Conservation (phyloP, 2,113 vertebrate genomes). For the Brachypteracias leptosomus region DNA sequence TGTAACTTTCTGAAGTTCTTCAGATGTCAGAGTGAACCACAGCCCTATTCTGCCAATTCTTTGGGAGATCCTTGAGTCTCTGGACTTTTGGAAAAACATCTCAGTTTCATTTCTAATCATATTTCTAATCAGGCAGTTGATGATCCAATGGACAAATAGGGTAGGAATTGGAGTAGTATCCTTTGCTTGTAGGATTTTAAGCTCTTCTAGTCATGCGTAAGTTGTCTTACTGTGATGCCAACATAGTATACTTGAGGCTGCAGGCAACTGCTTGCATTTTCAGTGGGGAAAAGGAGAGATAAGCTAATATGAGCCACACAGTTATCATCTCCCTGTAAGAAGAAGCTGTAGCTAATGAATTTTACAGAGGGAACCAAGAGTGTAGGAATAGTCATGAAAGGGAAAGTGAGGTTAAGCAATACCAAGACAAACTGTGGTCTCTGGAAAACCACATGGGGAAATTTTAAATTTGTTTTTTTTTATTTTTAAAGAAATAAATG, state of each 20-base stretch:
- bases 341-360: background rate
- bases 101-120: background rate
- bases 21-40: background rate
- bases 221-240: background rate
- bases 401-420: background rate
- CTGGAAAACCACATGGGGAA: background rate
- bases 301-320: background rate
- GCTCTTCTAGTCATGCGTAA: background rate
- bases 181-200: background rate
- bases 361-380: background rate
- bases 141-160: background rate
- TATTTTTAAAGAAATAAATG: background rate
- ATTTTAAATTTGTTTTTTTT: background rate
- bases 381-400: background rate
- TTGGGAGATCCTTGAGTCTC: background rate
- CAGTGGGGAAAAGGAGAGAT: background rate
- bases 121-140: background rate
- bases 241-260: accelerated
- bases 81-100: background rate
- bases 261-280: background rate
- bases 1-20: background rate
- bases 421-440: background rate
- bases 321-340: background rate
- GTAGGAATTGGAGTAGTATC: background rate
- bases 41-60: background rate